Conservation (phyloP, 2,888 invertebrate genomes). For the Dryobota labecula region DNA sequence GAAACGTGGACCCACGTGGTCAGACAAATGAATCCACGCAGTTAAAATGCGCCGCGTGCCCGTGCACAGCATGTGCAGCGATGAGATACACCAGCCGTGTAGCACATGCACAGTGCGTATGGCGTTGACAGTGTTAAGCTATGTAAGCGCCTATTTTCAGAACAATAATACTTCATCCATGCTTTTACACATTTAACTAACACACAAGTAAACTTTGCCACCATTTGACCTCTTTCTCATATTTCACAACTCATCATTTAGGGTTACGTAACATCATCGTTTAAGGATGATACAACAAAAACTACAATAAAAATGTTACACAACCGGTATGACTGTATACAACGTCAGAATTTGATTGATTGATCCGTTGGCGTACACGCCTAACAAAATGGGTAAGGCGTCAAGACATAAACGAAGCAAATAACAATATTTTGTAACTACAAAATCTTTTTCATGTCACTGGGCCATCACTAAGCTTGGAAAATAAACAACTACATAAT, state of each 20-base stretch:
- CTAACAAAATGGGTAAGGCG: constrained; percentile 54
- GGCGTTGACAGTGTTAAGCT: too few species aligned
- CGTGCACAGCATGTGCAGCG: too few species aligned
- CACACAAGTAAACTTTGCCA: background rate
- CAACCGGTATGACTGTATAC: constrained; percentile 44
- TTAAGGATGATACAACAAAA: constrained; percentile 56
- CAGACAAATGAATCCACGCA: too few species aligned
- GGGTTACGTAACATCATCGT: constrained; percentile 38
- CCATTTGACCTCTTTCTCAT: constrained; percentile 5
- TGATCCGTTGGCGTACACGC: constrained; percentile 55
- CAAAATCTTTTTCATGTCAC: too few species aligned
- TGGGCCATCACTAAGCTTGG: too few species aligned
- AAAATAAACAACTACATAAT: too few species aligned
- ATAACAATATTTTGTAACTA: too few species aligned
- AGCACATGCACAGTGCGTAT: too few species aligned
- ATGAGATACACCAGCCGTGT: too few species aligned
- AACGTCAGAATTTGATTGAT: constrained; percentile 68
- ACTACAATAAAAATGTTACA: constrained; percentile 47
- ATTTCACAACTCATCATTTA: constrained; percentile 35
- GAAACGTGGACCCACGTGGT: too few species aligned
- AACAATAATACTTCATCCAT: background rate
- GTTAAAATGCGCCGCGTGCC: too few species aligned
- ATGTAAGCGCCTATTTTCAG: too few species aligned
- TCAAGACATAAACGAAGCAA: constrained; percentile 53
- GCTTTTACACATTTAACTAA: constrained; percentile 31